These are phyloP conservation scores for Daphoenositta chrysoptera DNA, from an alignment of 2,113 vertebrate species.

Conservation along the genomic window DNA sequence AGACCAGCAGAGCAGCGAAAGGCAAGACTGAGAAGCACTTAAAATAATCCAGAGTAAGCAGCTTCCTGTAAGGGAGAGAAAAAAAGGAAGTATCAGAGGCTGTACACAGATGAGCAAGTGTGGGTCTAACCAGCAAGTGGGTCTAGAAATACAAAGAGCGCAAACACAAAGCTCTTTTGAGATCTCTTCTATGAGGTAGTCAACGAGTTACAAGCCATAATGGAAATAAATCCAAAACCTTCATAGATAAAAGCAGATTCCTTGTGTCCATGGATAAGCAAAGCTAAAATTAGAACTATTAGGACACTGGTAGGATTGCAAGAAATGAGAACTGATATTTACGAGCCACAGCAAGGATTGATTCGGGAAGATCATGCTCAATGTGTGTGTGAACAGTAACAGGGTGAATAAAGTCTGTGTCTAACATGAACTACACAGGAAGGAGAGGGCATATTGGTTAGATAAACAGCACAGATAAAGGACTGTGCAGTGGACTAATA, in stretches of 20 bases:
- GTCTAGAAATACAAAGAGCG: background rate
- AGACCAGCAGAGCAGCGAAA: background rate
- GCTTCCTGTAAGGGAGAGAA: background rate
- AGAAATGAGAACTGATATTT: background rate
- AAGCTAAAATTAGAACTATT: background rate
- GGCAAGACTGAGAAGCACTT: accelerated
- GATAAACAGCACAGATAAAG: background rate
- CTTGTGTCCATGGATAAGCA: background rate
- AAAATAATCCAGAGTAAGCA: background rate
- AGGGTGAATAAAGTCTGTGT: background rate
- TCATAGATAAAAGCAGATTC: background rate
- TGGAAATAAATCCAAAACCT: background rate
- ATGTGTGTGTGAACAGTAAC: background rate
- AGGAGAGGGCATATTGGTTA: background rate
- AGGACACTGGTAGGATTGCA: background rate
- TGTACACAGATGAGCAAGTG: background rate
- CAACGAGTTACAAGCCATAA: background rate
- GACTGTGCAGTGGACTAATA: background rate
- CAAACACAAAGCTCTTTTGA: background rate
- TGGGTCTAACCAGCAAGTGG: background rate
- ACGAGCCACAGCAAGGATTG: background rate
- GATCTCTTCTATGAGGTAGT: background rate
- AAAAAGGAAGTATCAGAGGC: background rate
- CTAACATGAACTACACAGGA: background rate
- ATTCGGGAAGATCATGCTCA: background rate